These are phyloP conservation scores for Hirudo medicinalis DNA, from an alignment of 1,140 invertebrate genomes.

Conservation along the genomic window DNA sequence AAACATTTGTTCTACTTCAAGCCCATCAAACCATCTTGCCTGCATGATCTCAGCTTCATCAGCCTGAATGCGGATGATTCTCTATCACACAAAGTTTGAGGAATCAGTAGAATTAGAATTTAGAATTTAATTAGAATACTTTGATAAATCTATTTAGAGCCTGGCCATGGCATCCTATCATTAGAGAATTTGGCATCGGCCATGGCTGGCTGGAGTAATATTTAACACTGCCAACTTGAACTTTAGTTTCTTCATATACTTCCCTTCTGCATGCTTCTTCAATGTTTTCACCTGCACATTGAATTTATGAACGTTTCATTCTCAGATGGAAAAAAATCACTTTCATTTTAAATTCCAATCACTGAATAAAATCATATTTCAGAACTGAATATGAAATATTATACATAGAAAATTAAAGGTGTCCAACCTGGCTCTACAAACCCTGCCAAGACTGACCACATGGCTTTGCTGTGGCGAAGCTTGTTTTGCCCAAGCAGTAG, in stretches of 20 bases:
- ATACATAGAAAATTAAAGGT: too few relatives aligned
- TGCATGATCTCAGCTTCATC: slow-evolving; percentile 47
- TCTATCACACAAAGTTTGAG: not conserved
- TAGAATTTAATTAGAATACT: slow-evolving; percentile 23
- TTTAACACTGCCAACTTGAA: slow-evolving; percentile 43
- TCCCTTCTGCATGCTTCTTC: slow-evolving; percentile 48
- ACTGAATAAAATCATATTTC: too few relatives aligned
- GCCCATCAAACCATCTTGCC: slow-evolving; percentile 46
- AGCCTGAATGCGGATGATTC: slow-evolving; percentile 34
- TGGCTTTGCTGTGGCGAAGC: slow-evolving; percentile 41
- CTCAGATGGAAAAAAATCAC: not conserved
- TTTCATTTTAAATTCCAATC: too few relatives aligned
- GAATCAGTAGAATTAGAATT: not conserved
- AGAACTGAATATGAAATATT: too few relatives aligned
- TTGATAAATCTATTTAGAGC: slow-evolving; percentile 34
- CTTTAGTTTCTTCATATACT: slow-evolving; percentile 49
- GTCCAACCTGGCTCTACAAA: slow-evolving; percentile 47
- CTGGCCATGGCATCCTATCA: slow-evolving; percentile 46
- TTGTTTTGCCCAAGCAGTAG: slow-evolving; percentile 44
- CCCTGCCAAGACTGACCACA: slow-evolving; percentile 50
- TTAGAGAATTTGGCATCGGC: slow-evolving; percentile 48
- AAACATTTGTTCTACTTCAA: slow-evolving; percentile 40
- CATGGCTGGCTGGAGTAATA: slow-evolving; percentile 49
- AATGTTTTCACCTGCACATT: slow-evolving; percentile 44
- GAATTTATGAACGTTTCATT: not conserved